phyloP scores from a whole-genome alignment of 2,113 vertebrate species.

The Microcebus ravelobensis region DNA sequence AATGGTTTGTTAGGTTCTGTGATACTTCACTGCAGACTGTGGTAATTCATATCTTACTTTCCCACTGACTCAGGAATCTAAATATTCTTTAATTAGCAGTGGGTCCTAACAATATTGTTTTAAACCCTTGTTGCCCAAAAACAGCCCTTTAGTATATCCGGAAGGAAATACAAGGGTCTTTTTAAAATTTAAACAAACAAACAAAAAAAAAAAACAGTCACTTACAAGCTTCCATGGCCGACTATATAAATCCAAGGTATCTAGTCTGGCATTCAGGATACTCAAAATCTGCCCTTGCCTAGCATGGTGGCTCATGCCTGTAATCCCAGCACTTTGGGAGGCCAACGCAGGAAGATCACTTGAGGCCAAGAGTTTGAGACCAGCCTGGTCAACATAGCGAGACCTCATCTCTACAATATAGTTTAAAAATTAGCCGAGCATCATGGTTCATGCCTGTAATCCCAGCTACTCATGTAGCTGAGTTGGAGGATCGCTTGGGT shows the following conservation, averaged over 20 bases:
- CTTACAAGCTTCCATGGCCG: neutral
- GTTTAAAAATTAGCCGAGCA: too few relatives aligned
- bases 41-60: neutral
- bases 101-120: constrained; percentile 23
- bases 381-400: too few relatives aligned
- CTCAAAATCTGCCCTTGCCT: neutral
- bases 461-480: too few relatives aligned
- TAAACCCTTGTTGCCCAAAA: neutral
- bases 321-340: too few relatives aligned
- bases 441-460: too few relatives aligned
- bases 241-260: neutral
- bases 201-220: neutral
- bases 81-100: neutral
- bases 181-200: neutral
- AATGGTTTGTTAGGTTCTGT: neutral
- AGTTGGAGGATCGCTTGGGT: too few relatives aligned
- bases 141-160: neutral
- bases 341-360: too few relatives aligned
- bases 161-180: neutral
- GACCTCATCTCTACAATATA: too few relatives aligned
- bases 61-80: neutral
- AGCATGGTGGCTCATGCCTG: too few relatives aligned
- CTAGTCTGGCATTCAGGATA: neutral
- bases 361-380: too few relatives aligned
- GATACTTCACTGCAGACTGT: neutral